Percentiles rank a stretch among this genome's conserved stretches.
phyloP scores from a whole-genome alignment of 2,797 vertebrate genomes.

The Scolopax bukidnonensis region DNA sequence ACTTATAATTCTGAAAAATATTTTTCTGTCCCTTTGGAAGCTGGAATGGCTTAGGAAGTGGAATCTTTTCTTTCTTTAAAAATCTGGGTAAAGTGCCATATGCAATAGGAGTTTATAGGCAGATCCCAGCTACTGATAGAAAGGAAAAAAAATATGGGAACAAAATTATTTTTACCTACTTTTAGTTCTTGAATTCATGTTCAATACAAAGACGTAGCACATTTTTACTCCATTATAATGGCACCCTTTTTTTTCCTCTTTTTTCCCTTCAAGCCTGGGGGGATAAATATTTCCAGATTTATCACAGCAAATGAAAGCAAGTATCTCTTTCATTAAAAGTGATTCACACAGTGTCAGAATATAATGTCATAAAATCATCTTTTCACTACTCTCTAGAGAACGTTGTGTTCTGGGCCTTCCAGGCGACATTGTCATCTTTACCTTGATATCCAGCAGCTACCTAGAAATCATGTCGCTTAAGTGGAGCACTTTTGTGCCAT shows the following conservation, averaged over 20 bases:
- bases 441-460: background rate
- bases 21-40: background rate
- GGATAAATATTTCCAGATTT: constrained; percentile 29
- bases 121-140: background rate
- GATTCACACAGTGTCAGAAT: constrained; percentile 36
- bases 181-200: background rate
- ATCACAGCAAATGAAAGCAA: constrained; percentile 24
- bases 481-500: background rate
- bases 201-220: background rate
- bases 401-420: background rate
- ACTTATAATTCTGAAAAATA: background rate
- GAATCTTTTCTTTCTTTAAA: background rate
- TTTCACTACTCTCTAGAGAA: constrained; percentile 37
- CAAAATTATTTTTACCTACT: background rate
- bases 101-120: background rate
- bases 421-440: background rate
- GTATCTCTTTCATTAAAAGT: constrained; percentile 49
- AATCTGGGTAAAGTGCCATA: background rate
- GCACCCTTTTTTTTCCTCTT: background rate
- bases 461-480: background rate
- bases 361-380: constrained; percentile 47
- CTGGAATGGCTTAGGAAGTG: background rate
- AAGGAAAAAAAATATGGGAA: background rate
- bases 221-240: background rate
- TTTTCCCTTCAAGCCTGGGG: background rate